Evolutionary conservation across 1,140 invertebrate species (phyloP).

Genomic region (Cyphomyrmex costatus): DNA sequence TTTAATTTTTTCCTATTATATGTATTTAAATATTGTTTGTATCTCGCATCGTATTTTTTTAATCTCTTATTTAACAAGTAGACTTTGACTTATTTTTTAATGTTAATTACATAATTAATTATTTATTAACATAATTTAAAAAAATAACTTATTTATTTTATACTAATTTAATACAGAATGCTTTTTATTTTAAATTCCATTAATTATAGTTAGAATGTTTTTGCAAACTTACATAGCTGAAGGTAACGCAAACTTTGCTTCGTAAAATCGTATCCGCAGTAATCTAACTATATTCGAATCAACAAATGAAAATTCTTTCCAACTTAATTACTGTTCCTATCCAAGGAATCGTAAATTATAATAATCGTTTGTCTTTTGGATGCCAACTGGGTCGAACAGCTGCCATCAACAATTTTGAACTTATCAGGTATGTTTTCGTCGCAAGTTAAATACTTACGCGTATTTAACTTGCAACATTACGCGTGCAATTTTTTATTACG

Average conservation of each 20-base stretch:
- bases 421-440: slow-evolving; percentile 19
- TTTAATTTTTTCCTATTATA: not conserved
- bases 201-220: slow-evolving; percentile 19
- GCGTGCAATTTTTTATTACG: too few species aligned
- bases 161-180: not conserved
- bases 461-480: too few species aligned
- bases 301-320: slow-evolving; percentile 51
- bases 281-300: slow-evolving; percentile 55
- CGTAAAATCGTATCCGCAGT: slow-evolving; percentile 35
- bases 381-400: slow-evolving; percentile 50
- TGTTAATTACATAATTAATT: not conserved
- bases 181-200: slow-evolving; percentile 21
- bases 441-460: not conserved
- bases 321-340: slow-evolving; percentile 32
- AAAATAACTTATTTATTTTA: not conserved
- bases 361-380: slow-evolving; percentile 51
- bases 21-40: not conserved
- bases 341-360: slow-evolving; percentile 28
- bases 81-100: not conserved
- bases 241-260: slow-evolving; percentile 23
- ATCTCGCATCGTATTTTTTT: not conserved
- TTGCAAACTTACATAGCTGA: not conserved
- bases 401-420: not conserved
- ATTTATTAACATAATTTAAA: not conserved
- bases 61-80: not conserved